Evolutionary conservation across 2,888 invertebrate genomes (phyloP), one percentile per base, ranked within the genome.

Genomic region (Trilocha varians): DNA sequence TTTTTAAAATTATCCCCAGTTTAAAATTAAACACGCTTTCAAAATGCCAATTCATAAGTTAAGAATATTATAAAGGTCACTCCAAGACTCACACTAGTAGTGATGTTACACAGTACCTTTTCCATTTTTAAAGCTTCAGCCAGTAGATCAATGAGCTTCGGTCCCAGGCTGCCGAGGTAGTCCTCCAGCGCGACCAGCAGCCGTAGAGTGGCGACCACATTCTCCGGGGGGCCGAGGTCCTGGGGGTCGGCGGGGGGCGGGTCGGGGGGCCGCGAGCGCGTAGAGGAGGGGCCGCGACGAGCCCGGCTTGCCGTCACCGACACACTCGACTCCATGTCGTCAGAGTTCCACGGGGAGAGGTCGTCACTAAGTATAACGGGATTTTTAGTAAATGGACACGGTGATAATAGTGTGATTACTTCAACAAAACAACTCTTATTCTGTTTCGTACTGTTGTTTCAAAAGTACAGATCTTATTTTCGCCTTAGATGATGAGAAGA

Each of bases 151-250:
- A 94, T 90, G 11, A 94, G 87, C 71, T 91, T 93, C 0, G 94
- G 94, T 0, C 94, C 95, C 5, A 95, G 78, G 32, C 94, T 93
- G n/a, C 95, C 95, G 38, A 96, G 77, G 60, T 93, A 92, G 53
- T 91, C 92, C 67, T 96, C 95, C 4, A 96, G 77, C 1, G 95
- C 95, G 1, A 94, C 93, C 0, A 96, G 82, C 48, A 93, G 80
- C 32, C 95, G 87, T 43, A 95, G 71, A 38, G 93, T 91, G 16
- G 88, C 88, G 2, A 93, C 90, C 5, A 91, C 86, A 37, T 89
- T 88, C 43, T 89, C 88, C 0, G 87, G 65, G 34, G 87, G 80
- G 9, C 70, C 73, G 41, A 80, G 70, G 47, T 71, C 72, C 3
- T 51, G 38, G 53, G 69, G 25, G 35, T 34, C 17, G 9, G 33